Conservation (phyloP, 2,888 invertebrate genomes). For the Acrobasis suavella region DNA sequence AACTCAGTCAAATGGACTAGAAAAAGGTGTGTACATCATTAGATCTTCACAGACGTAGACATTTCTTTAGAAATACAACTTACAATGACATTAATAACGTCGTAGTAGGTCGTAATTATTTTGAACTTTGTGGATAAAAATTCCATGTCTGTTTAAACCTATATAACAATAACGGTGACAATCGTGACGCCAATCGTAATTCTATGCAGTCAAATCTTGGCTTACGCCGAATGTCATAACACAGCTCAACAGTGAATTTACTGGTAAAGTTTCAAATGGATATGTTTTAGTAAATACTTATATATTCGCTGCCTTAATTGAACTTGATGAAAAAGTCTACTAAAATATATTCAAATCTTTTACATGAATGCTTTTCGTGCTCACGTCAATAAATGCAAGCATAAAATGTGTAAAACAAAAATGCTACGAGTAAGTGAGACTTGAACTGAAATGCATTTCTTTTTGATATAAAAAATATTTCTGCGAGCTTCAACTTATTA, state of each 20-base stretch:
- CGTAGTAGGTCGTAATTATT: too few relatives aligned
- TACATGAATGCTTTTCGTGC: conserved; percentile 3
- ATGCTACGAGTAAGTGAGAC: neutral
- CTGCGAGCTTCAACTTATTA: neutral
- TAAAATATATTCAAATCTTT: conserved; percentile 9
- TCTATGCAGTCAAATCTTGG: conserved; percentile 81
- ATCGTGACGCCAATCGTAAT: conserved; percentile 42
- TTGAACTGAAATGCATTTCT: neutral
- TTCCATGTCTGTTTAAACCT: neutral
- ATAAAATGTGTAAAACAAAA: conserved; percentile 9
- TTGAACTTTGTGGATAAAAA: too few relatives aligned
- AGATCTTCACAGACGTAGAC: too few relatives aligned
- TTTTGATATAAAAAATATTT: conserved; percentile 3
- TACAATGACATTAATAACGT: too few relatives aligned
- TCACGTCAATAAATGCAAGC: conserved; percentile 6
- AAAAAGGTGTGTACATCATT: too few relatives aligned
- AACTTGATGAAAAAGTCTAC: conserved; percentile 12
- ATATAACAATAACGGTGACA: conserved; percentile 39
- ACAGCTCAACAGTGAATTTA: conserved; percentile 25
- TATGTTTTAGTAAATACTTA: conserved; percentile 29
- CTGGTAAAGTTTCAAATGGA: conserved; percentile 27
- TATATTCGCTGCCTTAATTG: conserved; percentile 25
- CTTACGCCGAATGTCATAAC: conserved; percentile 48
- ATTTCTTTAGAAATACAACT: too few relatives aligned
- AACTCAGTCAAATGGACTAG: conserved; percentile 11